Percentiles rank a stretch among this genome's conserved stretches.
Evolutionary conservation across 2,888 invertebrate genomes (phyloP).

Genomic region (Caenorhabditis uteleia): DNA sequence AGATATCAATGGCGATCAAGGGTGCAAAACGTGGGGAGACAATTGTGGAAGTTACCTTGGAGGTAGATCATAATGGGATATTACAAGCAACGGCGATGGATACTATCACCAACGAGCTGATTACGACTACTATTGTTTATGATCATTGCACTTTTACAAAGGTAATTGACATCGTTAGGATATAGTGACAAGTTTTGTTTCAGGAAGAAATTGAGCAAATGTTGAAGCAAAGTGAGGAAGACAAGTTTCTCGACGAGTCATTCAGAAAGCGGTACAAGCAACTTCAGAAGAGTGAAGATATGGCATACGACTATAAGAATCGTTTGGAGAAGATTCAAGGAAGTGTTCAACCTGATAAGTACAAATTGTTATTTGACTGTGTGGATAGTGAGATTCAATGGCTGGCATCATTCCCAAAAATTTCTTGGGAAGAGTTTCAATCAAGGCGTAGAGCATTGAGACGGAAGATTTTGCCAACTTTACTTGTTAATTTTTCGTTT

Average conservation of each 20-base stretch:
- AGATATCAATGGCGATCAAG: constrained; percentile 9
- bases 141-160: constrained; percentile 33
- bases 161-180: neutral
- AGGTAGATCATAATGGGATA: constrained; percentile 38
- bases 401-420: constrained; percentile 29
- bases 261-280: constrained; percentile 28
- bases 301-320: constrained; percentile 34
- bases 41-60: constrained; percentile 18
- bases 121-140: constrained; percentile 29
- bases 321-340: constrained; percentile 30
- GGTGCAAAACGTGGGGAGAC: constrained; percentile 24
- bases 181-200: too few relatives aligned
- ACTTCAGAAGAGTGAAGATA: constrained; percentile 32
- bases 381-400: constrained; percentile 22
- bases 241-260: constrained; percentile 11
- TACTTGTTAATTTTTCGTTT: constrained; percentile 33
- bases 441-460: constrained; percentile 14
- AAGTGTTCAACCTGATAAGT: constrained; percentile 17
- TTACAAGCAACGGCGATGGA: constrained; percentile 34
- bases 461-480: constrained; percentile 21
- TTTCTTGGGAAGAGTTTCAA: constrained; percentile 9
- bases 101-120: constrained; percentile 8
- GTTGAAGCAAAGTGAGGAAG: constrained; percentile 17
- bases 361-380: constrained; percentile 5
- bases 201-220: constrained; percentile 27